Conservation (phyloP, 2,113 vertebrate genomes). For the Enhydra lutris region DNA sequence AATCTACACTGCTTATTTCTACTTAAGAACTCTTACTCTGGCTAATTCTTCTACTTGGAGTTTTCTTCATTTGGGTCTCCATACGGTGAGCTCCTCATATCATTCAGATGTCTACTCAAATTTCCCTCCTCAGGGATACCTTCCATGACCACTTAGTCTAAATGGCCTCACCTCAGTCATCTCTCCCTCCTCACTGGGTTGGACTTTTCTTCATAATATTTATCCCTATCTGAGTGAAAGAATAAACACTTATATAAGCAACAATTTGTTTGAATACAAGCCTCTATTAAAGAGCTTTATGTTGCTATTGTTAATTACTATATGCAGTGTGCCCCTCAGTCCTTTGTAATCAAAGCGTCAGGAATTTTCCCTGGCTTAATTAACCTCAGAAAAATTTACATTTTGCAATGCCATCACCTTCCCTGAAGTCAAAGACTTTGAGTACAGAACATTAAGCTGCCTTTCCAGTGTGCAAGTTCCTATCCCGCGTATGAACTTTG, state of each 20-base stretch:
- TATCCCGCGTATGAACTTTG: neutral
- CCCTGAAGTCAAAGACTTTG: neutral
- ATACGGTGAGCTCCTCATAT: neutral
- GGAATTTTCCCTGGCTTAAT: neutral
- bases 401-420: neutral
- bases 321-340: neutral
- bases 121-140: neutral
- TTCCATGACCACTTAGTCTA: neutral
- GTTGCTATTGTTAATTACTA: neutral
- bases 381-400: neutral
- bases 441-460: neutral
- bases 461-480: neutral
- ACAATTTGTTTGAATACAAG: neutral
- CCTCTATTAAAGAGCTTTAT: neutral
- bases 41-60: neutral
- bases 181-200: neutral
- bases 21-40: neutral
- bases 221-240: neutral
- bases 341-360: conserved; percentile 1
- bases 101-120: neutral
- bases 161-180: neutral
- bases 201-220: neutral
- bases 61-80: neutral
- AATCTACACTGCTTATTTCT: neutral
- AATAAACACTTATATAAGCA: neutral